Evolutionary conservation across 1,140 invertebrate genomes (phyloP).

Genomic region (Arctopsyche grandis): DNA sequence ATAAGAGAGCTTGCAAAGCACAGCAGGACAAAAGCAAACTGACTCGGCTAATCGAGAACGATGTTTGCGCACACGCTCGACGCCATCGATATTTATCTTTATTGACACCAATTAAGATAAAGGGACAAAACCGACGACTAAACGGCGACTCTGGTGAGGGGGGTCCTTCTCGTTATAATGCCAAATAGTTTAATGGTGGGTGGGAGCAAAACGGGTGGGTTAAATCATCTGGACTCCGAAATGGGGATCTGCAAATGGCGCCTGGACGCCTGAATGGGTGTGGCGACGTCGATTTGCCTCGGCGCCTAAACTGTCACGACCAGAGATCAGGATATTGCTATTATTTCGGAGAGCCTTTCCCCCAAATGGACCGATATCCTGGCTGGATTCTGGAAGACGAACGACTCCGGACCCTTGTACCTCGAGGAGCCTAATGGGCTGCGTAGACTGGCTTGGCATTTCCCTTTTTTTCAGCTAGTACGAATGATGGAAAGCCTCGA

Average conservation of each 20-base stretch:
- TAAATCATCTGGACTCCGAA: slow-evolving; percentile 1
- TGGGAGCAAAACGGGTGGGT: neutral
- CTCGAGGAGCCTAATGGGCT: neutral
- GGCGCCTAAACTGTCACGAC: neutral
- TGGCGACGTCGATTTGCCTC: neutral
- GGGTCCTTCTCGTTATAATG: neutral
- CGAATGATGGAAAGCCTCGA: too few species aligned
- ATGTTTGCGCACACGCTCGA: slow-evolving; percentile 4
- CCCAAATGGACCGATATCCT: neutral
- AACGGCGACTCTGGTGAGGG: neutral
- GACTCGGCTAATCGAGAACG: slow-evolving; percentile 6
- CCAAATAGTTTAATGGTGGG: neutral
- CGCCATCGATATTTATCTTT: slow-evolving; percentile 34
- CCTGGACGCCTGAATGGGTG: neutral
- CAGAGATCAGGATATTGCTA: neutral
- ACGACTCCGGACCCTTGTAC: neutral
- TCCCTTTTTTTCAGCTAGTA: too few species aligned
- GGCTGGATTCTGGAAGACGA: neutral
- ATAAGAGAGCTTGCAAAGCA: neutral
- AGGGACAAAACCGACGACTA: neutral
- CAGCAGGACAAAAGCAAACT: neutral
- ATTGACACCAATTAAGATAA: slow-evolving; percentile 32
- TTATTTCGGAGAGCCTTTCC: neutral
- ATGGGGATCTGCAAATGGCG: neutral
- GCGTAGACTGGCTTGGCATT: too few species aligned